Evolutionary conservation across 1,140 invertebrate genomes (phyloP).

Genomic region (Leptonema lineaticorne): DNA sequence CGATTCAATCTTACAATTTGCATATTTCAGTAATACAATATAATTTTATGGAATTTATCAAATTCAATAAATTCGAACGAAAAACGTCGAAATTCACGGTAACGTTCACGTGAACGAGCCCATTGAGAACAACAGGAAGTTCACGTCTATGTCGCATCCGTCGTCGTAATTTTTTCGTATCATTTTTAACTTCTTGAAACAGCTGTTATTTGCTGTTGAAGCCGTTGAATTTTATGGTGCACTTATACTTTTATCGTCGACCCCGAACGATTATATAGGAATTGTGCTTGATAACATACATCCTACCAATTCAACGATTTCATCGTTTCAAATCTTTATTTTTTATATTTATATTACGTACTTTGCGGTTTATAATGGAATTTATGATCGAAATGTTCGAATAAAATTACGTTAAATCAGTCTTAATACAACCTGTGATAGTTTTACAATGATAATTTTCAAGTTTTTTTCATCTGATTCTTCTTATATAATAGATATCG

Average conservation of each 20-base stretch:
- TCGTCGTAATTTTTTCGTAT: slow-evolving; percentile 5
- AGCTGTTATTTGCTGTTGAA: not conserved
- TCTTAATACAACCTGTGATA: too few relatives aligned
- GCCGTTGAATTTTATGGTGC: slow-evolving; percentile 1
- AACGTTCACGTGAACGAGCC: slow-evolving; percentile 9
- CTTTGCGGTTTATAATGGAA: not conserved
- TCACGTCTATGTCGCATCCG: slow-evolving; percentile 18
- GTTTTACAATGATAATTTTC: too few relatives aligned
- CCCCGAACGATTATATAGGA: not conserved
- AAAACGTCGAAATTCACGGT: not conserved
- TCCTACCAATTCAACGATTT: not conserved
- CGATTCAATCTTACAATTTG: too few relatives aligned
- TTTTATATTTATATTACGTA: not conserved
- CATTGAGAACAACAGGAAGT: slow-evolving; percentile 14
- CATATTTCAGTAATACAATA: too few relatives aligned
- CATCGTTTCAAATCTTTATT: not conserved
- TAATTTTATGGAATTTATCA: too few relatives aligned
- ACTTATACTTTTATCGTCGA: slow-evolving; percentile 17
- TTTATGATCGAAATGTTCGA: not conserved
- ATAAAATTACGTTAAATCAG: too few relatives aligned
- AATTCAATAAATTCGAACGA: too few relatives aligned
- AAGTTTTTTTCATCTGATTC: too few relatives aligned
- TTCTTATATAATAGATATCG: too few relatives aligned
- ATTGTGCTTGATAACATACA: not conserved
- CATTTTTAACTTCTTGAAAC: not conserved